These are phyloP conservation scores for Falco concolor DNA, from an alignment of 2,797 vertebrate species.

Conservation along the genomic window DNA sequence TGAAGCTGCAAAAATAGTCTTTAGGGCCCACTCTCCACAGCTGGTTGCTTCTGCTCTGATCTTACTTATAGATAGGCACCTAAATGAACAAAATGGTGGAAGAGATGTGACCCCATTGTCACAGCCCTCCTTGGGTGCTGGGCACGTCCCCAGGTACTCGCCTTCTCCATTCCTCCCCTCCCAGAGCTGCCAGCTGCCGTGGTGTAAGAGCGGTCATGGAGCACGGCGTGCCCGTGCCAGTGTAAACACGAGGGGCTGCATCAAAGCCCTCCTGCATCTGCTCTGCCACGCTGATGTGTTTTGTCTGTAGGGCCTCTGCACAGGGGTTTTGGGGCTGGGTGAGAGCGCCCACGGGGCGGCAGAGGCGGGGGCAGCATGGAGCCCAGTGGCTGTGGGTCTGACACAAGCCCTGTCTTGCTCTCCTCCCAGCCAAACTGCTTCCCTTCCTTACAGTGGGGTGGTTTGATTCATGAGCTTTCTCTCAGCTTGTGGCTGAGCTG, in stretches of 20 bases:
- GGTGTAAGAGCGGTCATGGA: rapidly evolving
- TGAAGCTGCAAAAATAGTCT: neutral
- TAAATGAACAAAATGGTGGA: neutral
- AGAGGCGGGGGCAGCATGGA: neutral
- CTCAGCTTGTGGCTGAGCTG: neutral
- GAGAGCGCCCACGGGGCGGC: neutral
- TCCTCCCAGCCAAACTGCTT: neutral
- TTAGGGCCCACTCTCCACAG: neutral
- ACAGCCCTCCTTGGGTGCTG: neutral
- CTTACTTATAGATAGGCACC: rapidly evolving
- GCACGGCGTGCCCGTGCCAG: rapidly evolving
- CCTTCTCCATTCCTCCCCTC: rapidly evolving
- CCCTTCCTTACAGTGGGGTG: neutral
- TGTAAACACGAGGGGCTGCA: rapidly evolving
- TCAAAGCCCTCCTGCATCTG: neutral
- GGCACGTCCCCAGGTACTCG: rapidly evolving
- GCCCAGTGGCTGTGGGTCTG: neutral
- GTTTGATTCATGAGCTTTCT: conserved; percentile 53
- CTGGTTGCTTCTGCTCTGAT: neutral
- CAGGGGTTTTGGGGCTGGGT: neutral
- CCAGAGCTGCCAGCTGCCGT: neutral
- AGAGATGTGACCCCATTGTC: neutral
- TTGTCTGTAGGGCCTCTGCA: neutral
- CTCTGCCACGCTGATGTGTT: neutral
- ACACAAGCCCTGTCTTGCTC: neutral